Conservation (phyloP, 2,113 vertebrate species). For the Dendrocopos noguchii region DNA sequence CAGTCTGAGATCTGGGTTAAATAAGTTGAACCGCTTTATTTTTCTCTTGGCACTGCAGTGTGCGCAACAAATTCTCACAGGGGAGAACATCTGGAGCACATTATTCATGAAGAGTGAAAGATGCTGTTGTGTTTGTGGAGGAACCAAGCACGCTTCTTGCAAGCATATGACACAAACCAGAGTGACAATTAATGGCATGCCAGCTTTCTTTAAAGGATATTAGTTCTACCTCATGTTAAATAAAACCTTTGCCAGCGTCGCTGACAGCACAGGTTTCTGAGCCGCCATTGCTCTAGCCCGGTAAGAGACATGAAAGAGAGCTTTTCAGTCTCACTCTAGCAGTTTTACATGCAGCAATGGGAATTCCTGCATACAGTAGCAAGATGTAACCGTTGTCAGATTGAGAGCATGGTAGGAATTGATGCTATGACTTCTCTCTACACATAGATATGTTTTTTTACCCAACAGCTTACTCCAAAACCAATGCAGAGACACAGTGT, state of each 20-base stretch:
- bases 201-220: slow-evolving; percentile 45
- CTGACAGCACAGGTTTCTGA: slow-evolving; percentile 16
- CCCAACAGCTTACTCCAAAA: slow-evolving; percentile 26
- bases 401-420: background rate
- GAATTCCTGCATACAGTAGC: background rate
- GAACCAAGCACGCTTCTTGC: slow-evolving; percentile 50
- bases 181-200: slow-evolving; percentile 37
- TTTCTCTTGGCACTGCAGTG: slow-evolving; percentile 46
- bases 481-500: background rate
- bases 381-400: slow-evolving; percentile 14
- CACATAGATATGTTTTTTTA: slow-evolving; percentile 13
- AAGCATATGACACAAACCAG: slow-evolving; percentile 63
- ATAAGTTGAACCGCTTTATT: slow-evolving; percentile 65
- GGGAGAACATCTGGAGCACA: slow-evolving; percentile 52
- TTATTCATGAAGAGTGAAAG: slow-evolving; percentile 59
- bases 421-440: background rate
- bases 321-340: background rate
- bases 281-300: background rate
- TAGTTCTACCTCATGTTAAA: slow-evolving; percentile 35
- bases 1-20: slow-evolving; percentile 72
- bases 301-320: background rate
- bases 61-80: slow-evolving; percentile 60
- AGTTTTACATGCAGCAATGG: background rate
- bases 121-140: slow-evolving; percentile 59
- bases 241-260: slow-evolving; percentile 35